Evolutionary conservation across 2,113 vertebrate species (phyloP).

Genomic region (Microtus richardsoni): DNA sequence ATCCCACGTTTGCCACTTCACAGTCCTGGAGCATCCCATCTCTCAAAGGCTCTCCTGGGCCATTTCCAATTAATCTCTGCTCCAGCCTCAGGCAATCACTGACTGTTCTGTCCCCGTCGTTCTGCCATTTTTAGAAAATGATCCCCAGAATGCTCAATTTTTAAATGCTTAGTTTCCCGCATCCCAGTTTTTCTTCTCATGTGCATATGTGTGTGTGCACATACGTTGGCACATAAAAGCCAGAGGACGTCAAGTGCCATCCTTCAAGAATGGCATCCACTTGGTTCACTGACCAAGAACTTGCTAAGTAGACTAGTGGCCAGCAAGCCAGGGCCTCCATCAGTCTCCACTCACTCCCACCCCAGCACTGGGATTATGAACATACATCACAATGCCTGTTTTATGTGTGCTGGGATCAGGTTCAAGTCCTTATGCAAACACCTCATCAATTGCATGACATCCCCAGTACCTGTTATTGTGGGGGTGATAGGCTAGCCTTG

Average conservation of each 20-base stretch:
- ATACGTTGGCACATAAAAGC: too few relatives aligned
- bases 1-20: rapidly evolving
- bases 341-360: too few relatives aligned
- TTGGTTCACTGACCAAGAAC: neutral
- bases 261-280: neutral
- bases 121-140: neutral
- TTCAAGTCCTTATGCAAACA: neutral
- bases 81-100: neutral
- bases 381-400: too few relatives aligned
- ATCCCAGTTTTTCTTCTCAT: neutral
- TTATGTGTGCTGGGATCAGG: neutral
- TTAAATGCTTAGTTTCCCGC: neutral
- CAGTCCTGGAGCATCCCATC: neutral
- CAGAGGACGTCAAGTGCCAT: neutral
- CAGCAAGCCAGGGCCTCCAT: neutral
- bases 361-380: too few relatives aligned
- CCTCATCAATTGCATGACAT: neutral
- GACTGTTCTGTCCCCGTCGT: neutral
- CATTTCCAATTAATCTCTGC: neutral
- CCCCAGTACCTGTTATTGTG: neutral
- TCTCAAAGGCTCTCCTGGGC: neutral
- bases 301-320: neutral
- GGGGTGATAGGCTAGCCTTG: neutral
- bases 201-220: neutral
- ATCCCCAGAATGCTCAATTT: neutral